phyloP scores from a whole-genome alignment of 2,888 invertebrate species.

The Ochropleura plecta region DNA sequence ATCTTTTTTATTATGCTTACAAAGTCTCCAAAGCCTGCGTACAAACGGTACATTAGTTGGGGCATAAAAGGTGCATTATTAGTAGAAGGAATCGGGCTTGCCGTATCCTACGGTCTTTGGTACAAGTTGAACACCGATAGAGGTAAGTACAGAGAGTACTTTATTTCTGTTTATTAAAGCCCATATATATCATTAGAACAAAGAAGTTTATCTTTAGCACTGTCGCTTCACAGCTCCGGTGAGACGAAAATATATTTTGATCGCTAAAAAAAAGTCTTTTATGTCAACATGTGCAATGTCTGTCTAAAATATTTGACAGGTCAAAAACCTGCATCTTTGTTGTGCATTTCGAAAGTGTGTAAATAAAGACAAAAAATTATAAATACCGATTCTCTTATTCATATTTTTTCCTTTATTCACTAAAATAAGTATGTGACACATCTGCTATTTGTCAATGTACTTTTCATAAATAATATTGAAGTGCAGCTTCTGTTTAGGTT shows the following conservation, averaged over 20 bases:
- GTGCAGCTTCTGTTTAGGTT: background rate
- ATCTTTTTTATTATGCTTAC: conserved; percentile 91
- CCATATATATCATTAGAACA: conserved; percentile 10
- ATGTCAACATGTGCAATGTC: conserved; percentile 53
- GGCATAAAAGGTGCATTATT: conserved; percentile 90
- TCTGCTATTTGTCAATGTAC: background rate
- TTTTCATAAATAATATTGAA: background rate
- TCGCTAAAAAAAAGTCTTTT: conserved; percentile 3
- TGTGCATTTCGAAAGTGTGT: conserved; percentile 1
- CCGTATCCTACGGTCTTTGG: conserved; percentile 92
- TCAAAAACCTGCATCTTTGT: conserved; percentile 32
- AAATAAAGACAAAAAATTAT: background rate
- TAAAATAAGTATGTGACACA: background rate
- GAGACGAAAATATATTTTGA: conserved; percentile 7
- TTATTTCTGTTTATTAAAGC: conserved; percentile 40
- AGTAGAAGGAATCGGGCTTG: conserved; percentile 91
- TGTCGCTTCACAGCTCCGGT: background rate
- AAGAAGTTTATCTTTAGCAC: conserved; percentile 23
- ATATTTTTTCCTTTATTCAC: background rate
- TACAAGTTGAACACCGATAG: conserved; percentile 92
- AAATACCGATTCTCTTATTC: background rate
- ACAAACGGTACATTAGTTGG: conserved; percentile 88
- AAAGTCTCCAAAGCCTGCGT: conserved; percentile 91
- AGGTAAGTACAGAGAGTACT: conserved; percentile 89
- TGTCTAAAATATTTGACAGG: conserved; percentile 23